Conservation (phyloP, 2,797 vertebrate genomes). For the Lagorchestes hirsutus region DNA sequence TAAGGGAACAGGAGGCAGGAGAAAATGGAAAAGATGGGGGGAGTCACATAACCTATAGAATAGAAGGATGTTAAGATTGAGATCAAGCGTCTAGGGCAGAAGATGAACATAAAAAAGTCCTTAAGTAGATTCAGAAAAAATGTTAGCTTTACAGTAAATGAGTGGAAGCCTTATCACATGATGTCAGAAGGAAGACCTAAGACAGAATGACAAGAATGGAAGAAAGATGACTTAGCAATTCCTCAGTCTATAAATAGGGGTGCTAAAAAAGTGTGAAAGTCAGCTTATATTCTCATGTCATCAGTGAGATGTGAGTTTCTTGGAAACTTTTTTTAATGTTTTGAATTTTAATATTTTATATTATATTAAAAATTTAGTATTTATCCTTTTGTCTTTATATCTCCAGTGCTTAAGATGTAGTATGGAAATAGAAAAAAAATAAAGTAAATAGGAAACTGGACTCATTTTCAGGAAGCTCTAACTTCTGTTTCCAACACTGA, state of each 20-base stretch:
- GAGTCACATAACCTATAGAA: not conserved
- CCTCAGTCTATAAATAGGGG: not conserved
- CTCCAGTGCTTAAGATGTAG: not conserved
- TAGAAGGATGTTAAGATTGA: conserved; percentile 7
- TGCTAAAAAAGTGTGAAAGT: not conserved
- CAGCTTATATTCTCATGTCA: not conserved
- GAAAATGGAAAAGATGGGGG: not conserved
- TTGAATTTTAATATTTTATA: no score
- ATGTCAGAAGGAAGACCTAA: not conserved
- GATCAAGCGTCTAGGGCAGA: not conserved
- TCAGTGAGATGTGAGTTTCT: not conserved
- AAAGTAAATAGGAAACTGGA: not conserved
- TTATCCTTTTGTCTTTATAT: not conserved
- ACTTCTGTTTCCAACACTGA: not conserved
- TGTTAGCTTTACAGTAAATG: not conserved
- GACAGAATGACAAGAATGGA: not conserved
- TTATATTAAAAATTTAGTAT: not conserved
- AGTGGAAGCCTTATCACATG: not conserved
- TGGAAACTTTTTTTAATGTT: not conserved
- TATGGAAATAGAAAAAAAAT: not conserved
- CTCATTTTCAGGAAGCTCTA: not conserved
- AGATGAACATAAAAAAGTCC: not conserved
- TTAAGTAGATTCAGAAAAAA: conserved; percentile 12
- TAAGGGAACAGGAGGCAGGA: not conserved
- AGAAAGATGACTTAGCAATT: not conserved